Evolutionary conservation across 2,888 invertebrate genomes (phyloP), one percentile per base, ranked within the genome.

Genomic region (Bursaphelenchus okinawaensis): DNA sequence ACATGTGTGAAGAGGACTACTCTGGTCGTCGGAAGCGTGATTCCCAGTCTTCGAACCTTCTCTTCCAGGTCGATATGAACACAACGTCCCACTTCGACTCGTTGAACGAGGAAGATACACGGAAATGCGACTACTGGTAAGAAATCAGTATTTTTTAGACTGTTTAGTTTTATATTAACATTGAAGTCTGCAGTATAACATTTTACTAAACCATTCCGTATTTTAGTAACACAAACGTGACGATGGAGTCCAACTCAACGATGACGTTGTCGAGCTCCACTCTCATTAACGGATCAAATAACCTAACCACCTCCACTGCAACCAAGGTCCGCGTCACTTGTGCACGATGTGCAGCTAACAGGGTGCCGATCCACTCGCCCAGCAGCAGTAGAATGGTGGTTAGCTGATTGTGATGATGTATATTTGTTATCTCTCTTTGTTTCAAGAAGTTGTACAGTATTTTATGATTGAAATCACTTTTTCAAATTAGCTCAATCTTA

Each of bases 1-100:
- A 59, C 51, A 23, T 59, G 51, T 24, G 31, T 20, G 60, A 59
- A 51, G 60, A 59, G 12, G 20, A 40, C n/a, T 54, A 55, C n/a
- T 24, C 12, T 8, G 51, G 20, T 3, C 31, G 60, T 20, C 9
- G 23, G 16, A 59, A 59, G 28, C 31, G 60, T 8, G 60, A 59
- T 24, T 59, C 60, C 52, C 16, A 16, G 12, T 40, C 40, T 40
- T 40, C 40, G n/a, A 40, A 40, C n/a, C 40, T 40, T 1, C 40
- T 40, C n/a, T 40, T 40, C n/a, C 40, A 12, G 40, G 40, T 40
- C n/a, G 40, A 40, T 16, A 40, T 40, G 2, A 40, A 40, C 40
- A 16, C 40, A 16, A 16, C 40, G 16, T 40, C 40, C n/a, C 40
- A 40, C 40, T 40, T 40, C 6, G 40, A n/a, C 12, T 40, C 40